These are phyloP conservation scores for Operophtera brumata DNA, from an alignment of 2,888 invertebrate species.

Conservation along the genomic window DNA sequence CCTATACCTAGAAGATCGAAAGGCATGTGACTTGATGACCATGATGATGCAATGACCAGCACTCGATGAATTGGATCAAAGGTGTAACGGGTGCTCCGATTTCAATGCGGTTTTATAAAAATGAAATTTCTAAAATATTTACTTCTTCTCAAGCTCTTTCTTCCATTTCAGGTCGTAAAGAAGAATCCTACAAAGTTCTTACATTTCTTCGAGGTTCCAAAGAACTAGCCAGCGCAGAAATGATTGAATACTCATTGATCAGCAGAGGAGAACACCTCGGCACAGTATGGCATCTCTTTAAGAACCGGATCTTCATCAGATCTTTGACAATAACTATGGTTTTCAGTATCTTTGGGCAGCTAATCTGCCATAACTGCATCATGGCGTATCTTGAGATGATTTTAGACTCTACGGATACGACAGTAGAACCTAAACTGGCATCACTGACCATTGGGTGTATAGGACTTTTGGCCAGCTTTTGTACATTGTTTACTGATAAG, in stretches of 20 bases:
- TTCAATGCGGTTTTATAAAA: no score
- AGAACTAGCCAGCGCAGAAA: conserved; percentile 43
- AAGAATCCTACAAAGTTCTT: conserved; percentile 47
- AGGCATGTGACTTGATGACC: no score
- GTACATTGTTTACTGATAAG: conserved; percentile 42
- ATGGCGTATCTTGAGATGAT: conserved; percentile 56
- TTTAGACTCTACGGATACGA: conserved; percentile 51
- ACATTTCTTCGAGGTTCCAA: conserved; percentile 51
- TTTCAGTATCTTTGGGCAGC: conserved; percentile 32
- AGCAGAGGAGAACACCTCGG: neutral
- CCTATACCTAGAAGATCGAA: no score
- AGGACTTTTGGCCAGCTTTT: conserved; percentile 50
- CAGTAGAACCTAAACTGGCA: conserved; percentile 46
- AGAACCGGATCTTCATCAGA: conserved; percentile 14
- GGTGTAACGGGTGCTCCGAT: no score
- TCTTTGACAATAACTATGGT: conserved; percentile 17
- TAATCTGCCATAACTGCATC: conserved; percentile 53
- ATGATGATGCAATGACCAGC: no score
- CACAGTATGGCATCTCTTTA: conserved; percentile 3
- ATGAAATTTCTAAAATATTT: no score
- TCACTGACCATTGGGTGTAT: conserved; percentile 53
- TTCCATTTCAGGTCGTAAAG: conserved; percentile 43
- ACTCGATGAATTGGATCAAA: no score
- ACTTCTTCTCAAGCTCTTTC: neutral
- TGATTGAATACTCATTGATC: conserved; percentile 47